Evolutionary conservation across 2,113 vertebrate species (phyloP), one percentile per base, ranked within the genome.

Genomic region (Protobothrops mucrosquamatus): DNA sequence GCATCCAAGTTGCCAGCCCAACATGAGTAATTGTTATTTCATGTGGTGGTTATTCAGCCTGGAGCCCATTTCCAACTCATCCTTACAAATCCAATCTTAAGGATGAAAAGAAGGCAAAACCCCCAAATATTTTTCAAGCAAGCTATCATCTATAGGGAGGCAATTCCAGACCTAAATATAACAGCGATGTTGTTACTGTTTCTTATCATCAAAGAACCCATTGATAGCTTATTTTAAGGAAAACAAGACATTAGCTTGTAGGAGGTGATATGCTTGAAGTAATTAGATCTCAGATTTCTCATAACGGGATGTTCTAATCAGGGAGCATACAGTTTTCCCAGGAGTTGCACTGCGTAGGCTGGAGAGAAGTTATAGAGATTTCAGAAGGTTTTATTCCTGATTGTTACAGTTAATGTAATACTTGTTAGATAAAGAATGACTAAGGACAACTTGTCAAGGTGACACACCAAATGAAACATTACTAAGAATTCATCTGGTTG

Each of bases 391-490:
- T 1, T 52, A 24, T 29, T 88, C 51, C 3, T 81, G 54, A 46
- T 81, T 56, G 61, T 92, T 92, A 89, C 2, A 0, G 39, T 91
- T 87, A 51, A 18, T 1, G 2, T 29, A 29, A 91, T 20, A 81
- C 81, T 96, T 94, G 86, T 95, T 93, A 48, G 34, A 51, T 93
- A 93, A 69, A 51, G 90, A 94, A 55, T n/a, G 92, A 94, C 20
- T 93, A 93, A 95, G 96, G 95, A 61, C 1, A 0, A 46, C 52
- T 91, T 93, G 86, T 86, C 18, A 55, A 89, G 61, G 8, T 92
- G 52, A 29, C 92, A 93, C 92, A 81, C 26, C 12, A 14, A 61
- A 22, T 15, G 7, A 52, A 43, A 0, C 2, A 14, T 3, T 11
- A 4, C 0, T 20, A 81, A 59, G 0, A 24, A 93, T 0, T 0